Evolutionary conservation across 2,113 vertebrate genomes (phyloP).

Genomic region (Phyllopteryx taeniolatus): DNA sequence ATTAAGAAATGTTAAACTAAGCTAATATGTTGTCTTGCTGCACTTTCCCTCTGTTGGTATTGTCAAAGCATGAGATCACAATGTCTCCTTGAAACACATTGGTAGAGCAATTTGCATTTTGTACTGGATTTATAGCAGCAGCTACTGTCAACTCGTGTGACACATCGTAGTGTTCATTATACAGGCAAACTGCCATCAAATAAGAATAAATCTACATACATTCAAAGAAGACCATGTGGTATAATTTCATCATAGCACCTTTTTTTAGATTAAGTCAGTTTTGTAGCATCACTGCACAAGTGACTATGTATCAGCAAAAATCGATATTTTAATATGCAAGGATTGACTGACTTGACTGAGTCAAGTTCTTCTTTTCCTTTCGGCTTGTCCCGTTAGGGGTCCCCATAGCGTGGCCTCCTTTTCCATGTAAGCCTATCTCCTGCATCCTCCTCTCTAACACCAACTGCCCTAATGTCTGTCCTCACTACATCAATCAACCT

Average conservation of each 20-base stretch:
- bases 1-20: background rate
- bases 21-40: background rate
- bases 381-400: too few species aligned
- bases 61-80: constrained; percentile 25
- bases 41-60: background rate
- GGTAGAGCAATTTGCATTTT: constrained; percentile 19
- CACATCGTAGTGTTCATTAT: constrained; percentile 49
- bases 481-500: too few species aligned
- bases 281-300: background rate
- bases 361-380: background rate
- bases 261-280: background rate
- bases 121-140: constrained; percentile 38
- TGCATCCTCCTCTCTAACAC: too few species aligned
- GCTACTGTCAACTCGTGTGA: constrained; percentile 37
- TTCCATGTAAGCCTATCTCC: too few species aligned
- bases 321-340: background rate
- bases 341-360: background rate
- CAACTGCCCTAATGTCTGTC: too few species aligned
- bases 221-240: constrained; percentile 15
- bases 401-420: too few species aligned
- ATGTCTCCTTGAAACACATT: constrained; percentile 13
- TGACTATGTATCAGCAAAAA: background rate
- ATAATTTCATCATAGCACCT: constrained; percentile 21
- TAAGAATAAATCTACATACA: constrained; percentile 57
- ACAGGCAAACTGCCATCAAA: constrained; percentile 24